Percentiles rank a stretch among this genome's conserved stretches.
Evolutionary conservation across 30 jellyfish, hydroid and myxozoan genomes (phyloP).

Genomic region (Pseudorhiza aurosa): DNA sequence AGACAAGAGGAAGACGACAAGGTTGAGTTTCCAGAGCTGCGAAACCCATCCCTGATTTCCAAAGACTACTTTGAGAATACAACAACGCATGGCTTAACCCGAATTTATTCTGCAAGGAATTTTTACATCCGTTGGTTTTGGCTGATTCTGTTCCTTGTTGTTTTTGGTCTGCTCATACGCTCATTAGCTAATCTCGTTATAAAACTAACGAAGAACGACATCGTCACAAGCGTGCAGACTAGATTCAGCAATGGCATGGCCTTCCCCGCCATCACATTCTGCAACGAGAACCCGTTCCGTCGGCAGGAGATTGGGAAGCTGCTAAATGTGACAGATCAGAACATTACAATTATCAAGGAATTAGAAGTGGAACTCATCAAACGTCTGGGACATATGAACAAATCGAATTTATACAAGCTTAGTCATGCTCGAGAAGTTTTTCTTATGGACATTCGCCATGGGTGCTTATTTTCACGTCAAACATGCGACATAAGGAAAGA

Average conservation of each 20-base stretch:
- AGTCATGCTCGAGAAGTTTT: neutral
- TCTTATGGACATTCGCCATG: neutral
- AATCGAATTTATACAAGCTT: neutral
- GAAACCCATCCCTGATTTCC: no score
- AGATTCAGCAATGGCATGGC: neutral
- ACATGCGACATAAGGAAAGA: neutral
- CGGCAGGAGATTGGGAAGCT: no score
- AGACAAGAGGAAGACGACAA: no score
- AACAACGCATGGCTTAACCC: slow-evolving; percentile 30
- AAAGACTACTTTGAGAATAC: neutral
- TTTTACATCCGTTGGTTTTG: neutral
- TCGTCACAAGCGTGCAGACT: neutral
- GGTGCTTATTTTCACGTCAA: neutral
- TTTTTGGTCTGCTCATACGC: neutral
- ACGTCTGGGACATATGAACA: neutral
- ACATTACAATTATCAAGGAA: neutral
- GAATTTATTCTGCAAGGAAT: slow-evolving; percentile 5
- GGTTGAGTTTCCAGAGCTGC: no score
- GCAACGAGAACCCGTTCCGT: slow-evolving; percentile 20
- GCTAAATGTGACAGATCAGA: neutral
- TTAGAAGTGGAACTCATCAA: neutral
- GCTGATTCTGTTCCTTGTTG: neutral
- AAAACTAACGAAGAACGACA: neutral
- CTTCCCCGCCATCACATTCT: slow-evolving; percentile 39
- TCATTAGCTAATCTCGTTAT: neutral